Evolutionary conservation across 2,888 invertebrate species (phyloP).

Genomic region (Hesperia comma): DNA sequence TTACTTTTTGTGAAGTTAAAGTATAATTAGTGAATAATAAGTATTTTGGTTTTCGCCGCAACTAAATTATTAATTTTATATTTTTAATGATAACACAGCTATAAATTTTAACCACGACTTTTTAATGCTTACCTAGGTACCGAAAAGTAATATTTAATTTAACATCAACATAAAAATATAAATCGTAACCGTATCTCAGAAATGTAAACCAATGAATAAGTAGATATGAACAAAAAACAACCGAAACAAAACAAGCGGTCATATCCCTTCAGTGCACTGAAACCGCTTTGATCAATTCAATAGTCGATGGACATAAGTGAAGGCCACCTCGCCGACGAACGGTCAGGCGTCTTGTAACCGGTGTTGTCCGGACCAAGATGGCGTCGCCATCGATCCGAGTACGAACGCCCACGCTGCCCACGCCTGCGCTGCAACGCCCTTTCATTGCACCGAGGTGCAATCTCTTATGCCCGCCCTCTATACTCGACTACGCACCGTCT

Average conservation of each 20-base stretch:
- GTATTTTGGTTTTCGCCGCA: too few relatives aligned
- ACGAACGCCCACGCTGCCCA: conserved; percentile 73
- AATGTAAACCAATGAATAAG: not conserved
- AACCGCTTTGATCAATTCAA: conserved; percentile 16
- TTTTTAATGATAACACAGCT: too few relatives aligned
- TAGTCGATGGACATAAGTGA: conserved; percentile 19
- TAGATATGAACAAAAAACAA: not conserved
- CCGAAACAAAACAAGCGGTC: not conserved
- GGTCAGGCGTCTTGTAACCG: conserved; percentile 54
- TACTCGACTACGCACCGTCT: conserved; percentile 24
- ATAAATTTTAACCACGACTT: too few relatives aligned
- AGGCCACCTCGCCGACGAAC: conserved; percentile 30
- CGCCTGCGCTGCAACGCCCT: conserved; percentile 79
- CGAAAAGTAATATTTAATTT: too few relatives aligned
- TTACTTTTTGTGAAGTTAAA: not conserved
- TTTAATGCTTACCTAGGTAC: too few relatives aligned
- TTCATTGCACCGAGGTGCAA: conserved; percentile 49
- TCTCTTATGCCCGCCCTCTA: conserved; percentile 45
- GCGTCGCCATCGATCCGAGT: conserved; percentile 77
- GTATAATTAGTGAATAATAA: too few relatives aligned
- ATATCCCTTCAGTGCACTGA: conserved; percentile 17
- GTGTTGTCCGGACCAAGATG: conserved; percentile 74
- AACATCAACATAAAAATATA: too few relatives aligned
- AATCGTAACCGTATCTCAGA: too few relatives aligned
- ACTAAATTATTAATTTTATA: too few relatives aligned